Conservation (phyloP, 2,888 invertebrate genomes). For the Tetragonula carbonaria region DNA sequence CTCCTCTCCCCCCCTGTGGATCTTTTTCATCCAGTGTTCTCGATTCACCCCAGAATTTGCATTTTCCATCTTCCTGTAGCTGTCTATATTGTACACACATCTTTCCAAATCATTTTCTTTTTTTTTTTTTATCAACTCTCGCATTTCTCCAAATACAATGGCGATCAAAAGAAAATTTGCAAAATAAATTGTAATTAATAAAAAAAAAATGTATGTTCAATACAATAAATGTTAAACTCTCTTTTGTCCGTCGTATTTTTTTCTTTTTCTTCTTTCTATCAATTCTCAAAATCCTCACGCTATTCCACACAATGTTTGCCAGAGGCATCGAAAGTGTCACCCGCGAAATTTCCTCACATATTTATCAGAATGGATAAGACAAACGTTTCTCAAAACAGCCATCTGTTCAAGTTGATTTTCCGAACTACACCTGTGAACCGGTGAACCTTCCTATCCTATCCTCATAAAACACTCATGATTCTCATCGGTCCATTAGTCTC, state of each 20-base stretch:
- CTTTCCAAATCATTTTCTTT: too few relatives aligned
- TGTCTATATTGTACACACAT: background rate
- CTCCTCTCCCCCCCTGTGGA: background rate
- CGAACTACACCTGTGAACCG: background rate
- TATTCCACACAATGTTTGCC: background rate
- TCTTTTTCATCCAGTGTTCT: background rate
- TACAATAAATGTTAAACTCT: too few relatives aligned
- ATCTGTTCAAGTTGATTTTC: too few relatives aligned
- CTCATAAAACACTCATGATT: background rate
- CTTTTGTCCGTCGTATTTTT: too few relatives aligned
- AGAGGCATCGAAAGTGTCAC: background rate
- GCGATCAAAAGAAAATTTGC: too few relatives aligned
- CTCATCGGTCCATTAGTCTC: slow-evolving; percentile 6
- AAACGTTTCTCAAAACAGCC: background rate
- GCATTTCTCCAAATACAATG: too few relatives aligned
- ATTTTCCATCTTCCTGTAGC: background rate
- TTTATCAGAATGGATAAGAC: background rate
- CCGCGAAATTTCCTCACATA: background rate
- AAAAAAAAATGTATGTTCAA: too few relatives aligned
- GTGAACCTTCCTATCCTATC: background rate
- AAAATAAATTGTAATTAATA: too few relatives aligned
- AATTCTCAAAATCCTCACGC: background rate
- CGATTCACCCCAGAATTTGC: background rate
- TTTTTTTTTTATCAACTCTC: background rate
- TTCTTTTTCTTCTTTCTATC: background rate